These are phyloP conservation scores for Coleophora deauratella DNA, from an alignment of 2,888 invertebrate species.

Conservation along the genomic window DNA sequence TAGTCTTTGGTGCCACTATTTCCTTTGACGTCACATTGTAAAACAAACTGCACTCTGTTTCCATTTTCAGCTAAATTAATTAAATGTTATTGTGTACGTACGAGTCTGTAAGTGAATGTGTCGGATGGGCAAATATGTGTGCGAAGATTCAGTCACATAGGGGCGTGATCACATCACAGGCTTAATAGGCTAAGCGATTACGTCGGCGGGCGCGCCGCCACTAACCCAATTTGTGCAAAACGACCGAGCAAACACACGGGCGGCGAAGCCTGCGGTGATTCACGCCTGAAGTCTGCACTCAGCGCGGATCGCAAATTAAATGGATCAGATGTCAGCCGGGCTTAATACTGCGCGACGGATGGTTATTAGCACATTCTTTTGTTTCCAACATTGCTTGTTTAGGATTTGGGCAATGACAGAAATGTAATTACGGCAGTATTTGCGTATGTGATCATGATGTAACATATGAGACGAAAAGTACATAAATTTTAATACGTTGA, in stretches of 20 bases:
- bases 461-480: too few species aligned
- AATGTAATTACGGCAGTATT: too few species aligned
- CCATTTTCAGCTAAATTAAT: slow-evolving; percentile 20
- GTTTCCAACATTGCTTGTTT: background rate
- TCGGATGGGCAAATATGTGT: slow-evolving; percentile 17
- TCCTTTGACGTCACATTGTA: too few species aligned
- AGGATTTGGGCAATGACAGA: background rate
- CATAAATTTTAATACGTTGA: too few species aligned
- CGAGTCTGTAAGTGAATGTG: slow-evolving; percentile 39
- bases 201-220: slow-evolving; percentile 41
- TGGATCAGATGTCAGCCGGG: background rate
- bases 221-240: slow-evolving; percentile 64
- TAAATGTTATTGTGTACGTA: slow-evolving; percentile 29
- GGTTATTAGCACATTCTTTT: too few species aligned
- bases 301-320: background rate
- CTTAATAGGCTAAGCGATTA: slow-evolving; percentile 58
- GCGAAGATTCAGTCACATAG: slow-evolving; percentile 26
- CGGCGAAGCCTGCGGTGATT: slow-evolving; percentile 29
- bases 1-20: too few species aligned
- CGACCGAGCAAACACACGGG: slow-evolving; percentile 55
- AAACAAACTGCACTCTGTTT: too few species aligned
- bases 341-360: too few species aligned
- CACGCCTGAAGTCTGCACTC: background rate
- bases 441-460: too few species aligned
- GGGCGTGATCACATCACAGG: slow-evolving; percentile 49